Evolutionary conservation across 1,140 invertebrate species (phyloP).

Genomic region (Cryptotermes secundus): DNA sequence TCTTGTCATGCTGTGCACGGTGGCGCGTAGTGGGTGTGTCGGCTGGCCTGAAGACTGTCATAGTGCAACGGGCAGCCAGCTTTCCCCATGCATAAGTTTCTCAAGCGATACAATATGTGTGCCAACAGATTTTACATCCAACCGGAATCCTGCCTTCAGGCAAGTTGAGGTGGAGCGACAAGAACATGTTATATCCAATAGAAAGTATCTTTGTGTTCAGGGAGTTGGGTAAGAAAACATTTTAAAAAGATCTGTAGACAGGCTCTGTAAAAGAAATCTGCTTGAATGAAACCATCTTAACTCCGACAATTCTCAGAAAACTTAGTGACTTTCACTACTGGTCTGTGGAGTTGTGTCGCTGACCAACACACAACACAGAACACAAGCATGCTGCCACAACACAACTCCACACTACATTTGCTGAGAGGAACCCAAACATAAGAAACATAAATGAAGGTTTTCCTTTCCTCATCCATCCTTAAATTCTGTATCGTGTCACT

Average conservation of each 20-base stretch:
- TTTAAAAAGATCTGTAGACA: not conserved
- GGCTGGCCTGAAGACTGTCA: slow-evolving; percentile 45
- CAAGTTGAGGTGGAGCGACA: slow-evolving; percentile 21
- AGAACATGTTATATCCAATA: slow-evolving; percentile 22
- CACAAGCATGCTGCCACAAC: not conserved
- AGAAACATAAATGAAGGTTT: not conserved
- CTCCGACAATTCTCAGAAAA: not conserved
- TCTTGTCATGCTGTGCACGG: slow-evolving; percentile 28
- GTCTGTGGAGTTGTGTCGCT: not conserved
- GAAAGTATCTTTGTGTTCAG: no score
- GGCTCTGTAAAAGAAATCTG: not conserved
- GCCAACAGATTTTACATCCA: slow-evolving; percentile 37
- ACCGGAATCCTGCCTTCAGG: slow-evolving; percentile 36
- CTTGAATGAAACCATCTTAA: not conserved
- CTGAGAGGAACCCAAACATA: not conserved
- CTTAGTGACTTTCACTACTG: not conserved
- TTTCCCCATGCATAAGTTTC: slow-evolving; percentile 40
- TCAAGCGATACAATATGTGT: slow-evolving; percentile 21
- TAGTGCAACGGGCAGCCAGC: slow-evolving; percentile 46
- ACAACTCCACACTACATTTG: not conserved
- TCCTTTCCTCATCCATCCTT: not conserved
- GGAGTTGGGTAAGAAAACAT: not conserved
- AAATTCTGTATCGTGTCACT: not conserved
- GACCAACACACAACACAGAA: not conserved
- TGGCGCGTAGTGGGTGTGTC: not conserved